These are phyloP conservation scores for Dryadula phaetusa DNA, from an alignment of 2,888 invertebrate genomes.

Conservation along the genomic window DNA sequence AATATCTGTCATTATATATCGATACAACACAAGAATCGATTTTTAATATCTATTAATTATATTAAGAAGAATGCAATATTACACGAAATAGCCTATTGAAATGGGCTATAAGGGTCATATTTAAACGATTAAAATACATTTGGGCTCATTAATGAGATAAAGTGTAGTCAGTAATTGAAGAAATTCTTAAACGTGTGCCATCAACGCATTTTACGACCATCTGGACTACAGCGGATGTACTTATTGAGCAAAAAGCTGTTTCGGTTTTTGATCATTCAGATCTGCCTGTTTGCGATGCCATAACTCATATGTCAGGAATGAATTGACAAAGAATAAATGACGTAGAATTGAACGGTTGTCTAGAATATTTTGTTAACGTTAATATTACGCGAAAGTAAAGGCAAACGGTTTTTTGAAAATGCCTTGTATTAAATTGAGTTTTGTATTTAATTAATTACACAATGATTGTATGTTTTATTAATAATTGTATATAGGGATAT, in stretches of 20 bases:
- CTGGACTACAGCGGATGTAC: background rate
- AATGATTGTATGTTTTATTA: no score
- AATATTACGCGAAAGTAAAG: no score
- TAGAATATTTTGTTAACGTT: no score
- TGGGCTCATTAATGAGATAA: constrained; percentile 4
- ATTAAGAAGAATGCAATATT: constrained; percentile 18
- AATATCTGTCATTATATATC: constrained; percentile 14
- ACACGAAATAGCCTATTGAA: constrained; percentile 14
- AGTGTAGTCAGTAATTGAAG: constrained; percentile 1
- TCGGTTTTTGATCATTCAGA: background rate
- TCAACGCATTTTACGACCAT: constrained; percentile 11
- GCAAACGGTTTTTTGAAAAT: no score
- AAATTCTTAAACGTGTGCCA: constrained; percentile 16
- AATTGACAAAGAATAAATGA: no score
- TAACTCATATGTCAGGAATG: no score
- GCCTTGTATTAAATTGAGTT: no score
- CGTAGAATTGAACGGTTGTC: no score
- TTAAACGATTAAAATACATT: constrained; percentile 13
- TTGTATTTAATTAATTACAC: no score
- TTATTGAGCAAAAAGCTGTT: constrained; percentile 4
- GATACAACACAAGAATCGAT: constrained; percentile 8
- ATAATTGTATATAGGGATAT: no score
- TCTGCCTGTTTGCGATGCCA: background rate
- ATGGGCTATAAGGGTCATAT: background rate
- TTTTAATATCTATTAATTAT: constrained; percentile 24